Conservation (phyloP, 2,113 vertebrate species). For the Aegotheles bennettii region DNA sequence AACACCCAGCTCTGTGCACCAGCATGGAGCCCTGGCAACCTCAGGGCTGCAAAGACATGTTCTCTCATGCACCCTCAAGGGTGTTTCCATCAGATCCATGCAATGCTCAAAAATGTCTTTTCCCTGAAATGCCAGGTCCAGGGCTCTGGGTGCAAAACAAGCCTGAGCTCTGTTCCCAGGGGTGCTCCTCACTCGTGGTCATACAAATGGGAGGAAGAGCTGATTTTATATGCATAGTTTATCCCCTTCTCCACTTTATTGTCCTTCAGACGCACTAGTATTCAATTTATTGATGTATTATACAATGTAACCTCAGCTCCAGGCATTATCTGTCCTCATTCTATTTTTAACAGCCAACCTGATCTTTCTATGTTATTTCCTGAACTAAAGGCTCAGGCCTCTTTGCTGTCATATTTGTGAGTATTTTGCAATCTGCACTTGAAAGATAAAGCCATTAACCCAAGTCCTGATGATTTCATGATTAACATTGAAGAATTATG, state of each 20-base stretch:
- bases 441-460: neutral
- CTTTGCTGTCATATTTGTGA: neutral
- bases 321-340: conserved; percentile 12
- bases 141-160: neutral
- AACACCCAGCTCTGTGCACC: neutral
- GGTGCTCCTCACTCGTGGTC: neutral
- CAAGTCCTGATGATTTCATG: neutral
- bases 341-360: conserved; percentile 13
- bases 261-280: neutral
- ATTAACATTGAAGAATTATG: neutral
- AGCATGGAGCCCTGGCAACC: neutral
- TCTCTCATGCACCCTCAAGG: neutral
- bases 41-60: neutral
- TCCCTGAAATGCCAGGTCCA: neutral
- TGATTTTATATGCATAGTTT: neutral
- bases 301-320: neutral
- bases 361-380: neutral
- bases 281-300: conserved; percentile 8
- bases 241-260: neutral
- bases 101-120: neutral
- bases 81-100: neutral
- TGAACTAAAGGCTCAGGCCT: neutral
- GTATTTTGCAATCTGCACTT: neutral
- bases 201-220: neutral
- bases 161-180: accelerated